phyloP scores from a whole-genome alignment of 2,888 invertebrate genomes.

The Digitonthophagus gazella region DNA sequence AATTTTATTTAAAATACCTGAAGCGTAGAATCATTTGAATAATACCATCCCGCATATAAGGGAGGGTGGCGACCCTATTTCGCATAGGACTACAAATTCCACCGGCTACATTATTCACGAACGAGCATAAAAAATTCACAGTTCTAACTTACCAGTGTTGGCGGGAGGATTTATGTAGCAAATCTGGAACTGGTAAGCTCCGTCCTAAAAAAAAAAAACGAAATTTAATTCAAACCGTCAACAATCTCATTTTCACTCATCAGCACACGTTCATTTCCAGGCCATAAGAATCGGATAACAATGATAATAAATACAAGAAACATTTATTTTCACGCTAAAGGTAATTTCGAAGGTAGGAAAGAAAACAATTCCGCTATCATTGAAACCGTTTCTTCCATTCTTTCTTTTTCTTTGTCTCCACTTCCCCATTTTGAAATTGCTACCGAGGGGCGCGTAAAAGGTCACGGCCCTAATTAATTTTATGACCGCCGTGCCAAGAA shows the following conservation, averaged over 20 bases:
- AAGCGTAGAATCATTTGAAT: neutral
- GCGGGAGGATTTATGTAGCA: neutral
- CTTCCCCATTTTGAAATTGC: conserved; percentile 28
- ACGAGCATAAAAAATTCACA: neutral
- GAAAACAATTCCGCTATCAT: neutral
- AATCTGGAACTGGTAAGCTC: neutral
- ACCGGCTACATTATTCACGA: neutral
- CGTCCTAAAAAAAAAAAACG: neutral
- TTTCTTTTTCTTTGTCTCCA: conserved; percentile 1
- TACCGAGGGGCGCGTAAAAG: conserved; percentile 31
- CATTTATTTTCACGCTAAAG: neutral
- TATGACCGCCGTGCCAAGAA: conserved; percentile 30
- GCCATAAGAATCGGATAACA: too few species aligned
- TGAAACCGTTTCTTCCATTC: conserved; percentile 16
- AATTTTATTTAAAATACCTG: neutral
- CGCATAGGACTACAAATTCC: neutral
- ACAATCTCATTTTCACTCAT: too few species aligned
- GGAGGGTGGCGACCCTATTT: neutral
- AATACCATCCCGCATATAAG: neutral
- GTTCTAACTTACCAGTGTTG: neutral
- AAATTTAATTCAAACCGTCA: neutral
- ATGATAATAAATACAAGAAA: neutral
- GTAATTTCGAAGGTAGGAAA: neutral
- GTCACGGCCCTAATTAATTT: conserved; percentile 34
- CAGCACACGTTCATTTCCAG: too few species aligned